A percentile compares a stretch with the other conserved stretches of the same genome.
These are phyloP conservation scores for Pectinophora gossypiella DNA, from an alignment of 1,140 invertebrate species.

Conservation along the genomic window DNA sequence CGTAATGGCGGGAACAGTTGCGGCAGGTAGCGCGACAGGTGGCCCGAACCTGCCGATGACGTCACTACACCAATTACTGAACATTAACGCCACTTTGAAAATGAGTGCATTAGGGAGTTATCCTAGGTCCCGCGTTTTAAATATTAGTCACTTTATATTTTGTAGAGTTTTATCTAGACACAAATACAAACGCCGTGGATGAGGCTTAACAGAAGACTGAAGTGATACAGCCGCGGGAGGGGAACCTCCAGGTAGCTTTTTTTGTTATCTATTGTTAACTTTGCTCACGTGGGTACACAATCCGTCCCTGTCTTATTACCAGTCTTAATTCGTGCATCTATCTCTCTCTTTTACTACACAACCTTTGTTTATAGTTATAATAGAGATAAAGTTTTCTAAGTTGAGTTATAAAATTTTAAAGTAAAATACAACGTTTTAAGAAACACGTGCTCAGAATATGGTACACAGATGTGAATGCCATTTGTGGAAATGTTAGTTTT, in stretches of 20 bases:
- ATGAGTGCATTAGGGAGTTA: background rate
- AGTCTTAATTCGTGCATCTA: constrained; percentile 24
- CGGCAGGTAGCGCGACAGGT: constrained; percentile 42
- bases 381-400: constrained; percentile 27
- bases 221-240: constrained; percentile 28
- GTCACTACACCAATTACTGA: constrained; percentile 27
- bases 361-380: constrained; percentile 59
- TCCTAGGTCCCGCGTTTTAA: too few species aligned
- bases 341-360: constrained; percentile 28
- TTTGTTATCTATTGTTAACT: constrained; percentile 66
- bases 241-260: constrained; percentile 66
- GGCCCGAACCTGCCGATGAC: constrained; percentile 34
- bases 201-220: constrained; percentile 53
- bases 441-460: constrained; percentile 33
- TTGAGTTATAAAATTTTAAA: background rate
- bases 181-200: constrained; percentile 27
- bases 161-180: constrained; percentile 9
- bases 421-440: too few species aligned
- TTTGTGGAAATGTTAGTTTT: too few species aligned
- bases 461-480: constrained; percentile 14
- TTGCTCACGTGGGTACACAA: constrained; percentile 50
- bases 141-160: constrained; percentile 16
- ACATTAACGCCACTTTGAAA: too few species aligned
- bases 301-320: background rate
- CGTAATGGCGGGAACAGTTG: constrained; percentile 52